Conservation (phyloP, 2,797 vertebrate species). For the Pipistrellus pipistrellus region DNA sequence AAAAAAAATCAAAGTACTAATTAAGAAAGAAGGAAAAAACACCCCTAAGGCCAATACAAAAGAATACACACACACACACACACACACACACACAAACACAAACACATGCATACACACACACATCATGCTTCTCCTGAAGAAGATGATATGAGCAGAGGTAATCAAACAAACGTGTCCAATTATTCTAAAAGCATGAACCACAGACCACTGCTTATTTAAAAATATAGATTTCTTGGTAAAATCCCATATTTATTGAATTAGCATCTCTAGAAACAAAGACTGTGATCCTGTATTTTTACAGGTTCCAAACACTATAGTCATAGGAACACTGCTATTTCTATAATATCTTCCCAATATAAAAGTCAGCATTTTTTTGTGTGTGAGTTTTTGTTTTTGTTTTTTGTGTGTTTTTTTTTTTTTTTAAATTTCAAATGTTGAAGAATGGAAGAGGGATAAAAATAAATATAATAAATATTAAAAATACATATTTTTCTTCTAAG, state of each 20-base stretch:
- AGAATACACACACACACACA: neutral
- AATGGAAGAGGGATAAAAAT: conserved; percentile 30
- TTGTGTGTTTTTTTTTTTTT: neutral
- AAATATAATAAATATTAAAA: neutral
- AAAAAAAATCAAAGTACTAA: neutral
- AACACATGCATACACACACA: neutral
- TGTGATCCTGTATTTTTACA: neutral
- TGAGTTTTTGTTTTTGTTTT: neutral
- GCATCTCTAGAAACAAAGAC: neutral
- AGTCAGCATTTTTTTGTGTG: neutral
- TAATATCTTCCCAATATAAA: neutral
- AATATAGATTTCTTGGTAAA: neutral
- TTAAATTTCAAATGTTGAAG: neutral
- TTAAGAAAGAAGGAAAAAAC: neutral
- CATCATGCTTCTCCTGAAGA: neutral
- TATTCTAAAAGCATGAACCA: neutral
- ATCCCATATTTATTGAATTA: neutral
- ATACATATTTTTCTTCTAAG: neutral
- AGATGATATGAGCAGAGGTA: neutral
- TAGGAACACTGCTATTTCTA: neutral
- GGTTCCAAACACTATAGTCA: neutral
- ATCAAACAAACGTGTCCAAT: neutral
- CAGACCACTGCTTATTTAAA: neutral
- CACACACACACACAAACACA: neutral
- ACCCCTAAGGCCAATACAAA: neutral